Evolutionary conservation across 2,888 invertebrate genomes (phyloP).

Genomic region (Zaprionus obscuricornis): DNA sequence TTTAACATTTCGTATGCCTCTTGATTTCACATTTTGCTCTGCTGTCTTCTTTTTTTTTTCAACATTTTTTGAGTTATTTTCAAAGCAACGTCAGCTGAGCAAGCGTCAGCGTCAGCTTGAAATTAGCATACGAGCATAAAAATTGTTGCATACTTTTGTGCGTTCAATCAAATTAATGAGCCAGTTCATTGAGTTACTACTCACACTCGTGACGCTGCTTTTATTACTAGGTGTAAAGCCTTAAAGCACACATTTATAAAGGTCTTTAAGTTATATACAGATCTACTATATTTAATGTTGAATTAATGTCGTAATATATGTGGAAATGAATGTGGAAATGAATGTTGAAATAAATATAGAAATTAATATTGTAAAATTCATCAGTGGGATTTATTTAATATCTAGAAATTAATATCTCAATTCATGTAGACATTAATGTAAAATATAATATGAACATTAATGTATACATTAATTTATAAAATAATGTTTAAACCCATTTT

Average conservation of each 20-base stretch:
- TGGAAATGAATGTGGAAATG: too few relatives aligned
- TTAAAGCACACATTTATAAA: slow-evolving; percentile 21
- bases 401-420: too few relatives aligned
- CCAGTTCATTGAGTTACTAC: slow-evolving; percentile 51
- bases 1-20: slow-evolving; percentile 37
- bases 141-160: slow-evolving; percentile 49
- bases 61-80: slow-evolving; percentile 21
- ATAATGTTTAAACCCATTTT: too few relatives aligned
- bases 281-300: slow-evolving; percentile 8
- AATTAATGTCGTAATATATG: too few relatives aligned
- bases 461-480: too few relatives aligned
- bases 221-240: neutral
- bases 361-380: too few relatives aligned
- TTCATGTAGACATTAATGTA: too few relatives aligned
- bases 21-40: slow-evolving; percentile 38
- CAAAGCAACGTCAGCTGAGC: too few relatives aligned
- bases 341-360: too few relatives aligned
- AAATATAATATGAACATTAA: too few relatives aligned
- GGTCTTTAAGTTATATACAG: slow-evolving; percentile 18
- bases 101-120: slow-evolving; percentile 47
- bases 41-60: neutral
- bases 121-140: slow-evolving; percentile 65
- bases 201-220: neutral
- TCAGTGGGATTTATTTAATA: too few relatives aligned
- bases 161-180: slow-evolving; percentile 76